phyloP scores from a whole-genome alignment of 2,113 vertebrate genomes.

The Saguinus imperator region DNA sequence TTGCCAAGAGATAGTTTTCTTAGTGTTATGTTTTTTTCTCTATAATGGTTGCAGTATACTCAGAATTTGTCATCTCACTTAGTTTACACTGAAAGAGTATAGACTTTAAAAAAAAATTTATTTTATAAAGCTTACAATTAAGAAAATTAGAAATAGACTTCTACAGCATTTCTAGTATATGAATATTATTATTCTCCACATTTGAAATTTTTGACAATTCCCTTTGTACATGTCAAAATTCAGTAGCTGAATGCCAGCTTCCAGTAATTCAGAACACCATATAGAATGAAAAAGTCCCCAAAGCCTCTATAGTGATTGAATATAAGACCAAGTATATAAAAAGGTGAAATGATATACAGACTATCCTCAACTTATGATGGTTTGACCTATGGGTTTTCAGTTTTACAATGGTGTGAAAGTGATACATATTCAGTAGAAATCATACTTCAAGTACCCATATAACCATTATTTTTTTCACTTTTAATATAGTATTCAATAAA shows the following conservation, averaged over 20 bases:
- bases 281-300: background rate
- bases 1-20: slow-evolving; percentile 47
- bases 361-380: background rate
- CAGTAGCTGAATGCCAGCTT: background rate
- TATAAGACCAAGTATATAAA: background rate
- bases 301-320: background rate
- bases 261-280: background rate
- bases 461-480: too few relatives aligned
- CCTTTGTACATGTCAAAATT: slow-evolving; percentile 30
- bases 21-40: background rate
- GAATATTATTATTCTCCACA: background rate
- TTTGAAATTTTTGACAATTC: slow-evolving; percentile 38
- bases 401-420: too few relatives aligned
- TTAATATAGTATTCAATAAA: too few relatives aligned
- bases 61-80: background rate
- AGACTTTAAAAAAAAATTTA: background rate
- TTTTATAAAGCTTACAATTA: background rate
- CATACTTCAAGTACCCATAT: too few relatives aligned
- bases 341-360: background rate
- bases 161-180: background rate
- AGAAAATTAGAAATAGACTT: slow-evolving; percentile 28
- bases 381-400: background rate
- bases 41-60: background rate
- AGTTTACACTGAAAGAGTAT: background rate
- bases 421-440: too few relatives aligned